phyloP scores from a whole-genome alignment of 2,113 vertebrate species.

The Marmota monax region DNA sequence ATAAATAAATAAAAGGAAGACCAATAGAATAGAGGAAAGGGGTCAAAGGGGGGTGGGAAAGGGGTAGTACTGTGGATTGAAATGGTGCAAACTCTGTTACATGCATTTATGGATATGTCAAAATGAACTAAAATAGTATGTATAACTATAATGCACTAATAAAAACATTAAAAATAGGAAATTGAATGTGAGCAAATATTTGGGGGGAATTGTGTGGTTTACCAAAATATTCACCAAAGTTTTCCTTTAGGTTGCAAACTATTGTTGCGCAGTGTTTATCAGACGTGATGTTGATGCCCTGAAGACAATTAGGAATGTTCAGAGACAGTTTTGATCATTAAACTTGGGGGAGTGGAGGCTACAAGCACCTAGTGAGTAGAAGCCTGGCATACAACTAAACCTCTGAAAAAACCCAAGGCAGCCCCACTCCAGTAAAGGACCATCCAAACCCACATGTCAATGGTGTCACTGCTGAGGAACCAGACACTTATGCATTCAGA shows the following conservation, averaged over 20 bases:
- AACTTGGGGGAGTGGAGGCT: background rate
- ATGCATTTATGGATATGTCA: too few species aligned
- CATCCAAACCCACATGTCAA: constrained; percentile 5
- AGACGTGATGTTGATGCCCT: background rate
- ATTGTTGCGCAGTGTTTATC: background rate
- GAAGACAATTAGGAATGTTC: background rate
- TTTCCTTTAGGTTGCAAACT: constrained; percentile 46
- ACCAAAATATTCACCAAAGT: background rate
- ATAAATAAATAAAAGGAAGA: too few species aligned
- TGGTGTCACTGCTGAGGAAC: background rate
- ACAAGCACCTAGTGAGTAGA: background rate
- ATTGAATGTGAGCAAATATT: constrained; percentile 20
- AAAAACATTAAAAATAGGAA: too few species aligned
- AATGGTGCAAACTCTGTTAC: too few species aligned
- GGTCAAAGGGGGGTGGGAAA: too few species aligned
- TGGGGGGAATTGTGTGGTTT: constrained; percentile 26
- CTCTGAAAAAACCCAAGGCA: background rate
- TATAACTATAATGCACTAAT: too few species aligned
- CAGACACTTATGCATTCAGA: background rate
- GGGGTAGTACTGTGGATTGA: too few species aligned
- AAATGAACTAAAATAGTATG: too few species aligned
- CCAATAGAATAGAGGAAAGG: too few species aligned
- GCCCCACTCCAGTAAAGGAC: background rate
- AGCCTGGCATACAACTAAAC: background rate
- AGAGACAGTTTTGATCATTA: background rate